Base-by-base conservation (phyloP, 2,113 vertebrate species). In the Cyanoramphus novaezelandiae region DNA sequence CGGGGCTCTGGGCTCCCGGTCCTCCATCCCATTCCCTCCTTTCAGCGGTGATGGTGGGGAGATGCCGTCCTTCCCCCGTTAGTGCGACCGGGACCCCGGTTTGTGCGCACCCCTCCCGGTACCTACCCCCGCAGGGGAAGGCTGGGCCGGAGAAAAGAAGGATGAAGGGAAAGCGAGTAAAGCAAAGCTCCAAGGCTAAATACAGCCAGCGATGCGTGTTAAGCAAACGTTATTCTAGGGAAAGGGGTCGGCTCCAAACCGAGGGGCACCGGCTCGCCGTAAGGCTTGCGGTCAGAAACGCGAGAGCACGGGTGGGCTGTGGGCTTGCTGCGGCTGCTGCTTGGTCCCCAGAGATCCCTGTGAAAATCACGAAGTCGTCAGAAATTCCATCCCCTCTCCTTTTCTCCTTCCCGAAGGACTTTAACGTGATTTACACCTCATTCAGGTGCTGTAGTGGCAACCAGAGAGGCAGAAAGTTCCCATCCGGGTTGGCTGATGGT, bases 301-400 rank as follows among this genome's bases (percentile, higher is more conserved):
- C n/a, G 17, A 25, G 33, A 31, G n/a, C 37, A 5, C 0, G 3
- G 1, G 11, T 17, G 35, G 3, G 77, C 46, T 8, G 15, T 0
- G 23, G 17, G 59, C 5, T 55, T 11, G 44, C 31, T 57, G 53
- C 70, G 33, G 37, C 23, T 52, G 59, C 67, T 41, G 2, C 33
- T 27, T 7, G 41, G 23, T 44, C 16, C 53, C 41, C 47, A 13
- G 10, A 44, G 19, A 11, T 10, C 37, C 63, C 14, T 4, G 37
- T 6, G 57, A 46, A 59, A 70, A 81, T 41, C 63, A 44, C 2
- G 4, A 69, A 57, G 46, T n/a, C 13, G 7, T 11, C 43, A 35
- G 20, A 70, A 76, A 81, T 37, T 29, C n/a, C 33, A 43, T 8
- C 14, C 16, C 35, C 14, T 3, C 28, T 39, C 17, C 31, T 24